Conservation (phyloP, 1,140 invertebrate species). For the Idris sp. region DNA sequence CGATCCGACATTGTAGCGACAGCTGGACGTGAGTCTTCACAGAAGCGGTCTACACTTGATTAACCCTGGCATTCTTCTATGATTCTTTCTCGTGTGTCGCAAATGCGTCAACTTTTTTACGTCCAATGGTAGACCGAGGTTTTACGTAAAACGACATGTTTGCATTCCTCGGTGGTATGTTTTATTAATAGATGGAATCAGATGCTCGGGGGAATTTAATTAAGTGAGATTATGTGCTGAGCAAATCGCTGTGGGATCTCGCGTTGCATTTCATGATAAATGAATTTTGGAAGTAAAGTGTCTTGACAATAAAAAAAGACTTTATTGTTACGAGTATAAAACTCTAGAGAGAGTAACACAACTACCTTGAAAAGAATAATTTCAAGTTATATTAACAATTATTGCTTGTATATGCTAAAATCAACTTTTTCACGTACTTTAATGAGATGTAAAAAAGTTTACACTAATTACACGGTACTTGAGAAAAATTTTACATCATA, state of each 20-base stretch:
- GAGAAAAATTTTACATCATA: too few species aligned
- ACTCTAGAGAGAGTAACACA: too few species aligned
- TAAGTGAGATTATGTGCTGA: conserved; percentile 36
- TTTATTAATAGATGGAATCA: conserved; percentile 53
- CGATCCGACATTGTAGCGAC: conserved; percentile 29
- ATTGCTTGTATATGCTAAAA: too few species aligned
- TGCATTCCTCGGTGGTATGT: conserved; percentile 43
- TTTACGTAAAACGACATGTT: conserved; percentile 52
- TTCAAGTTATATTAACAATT: too few species aligned
- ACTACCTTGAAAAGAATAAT: too few species aligned
- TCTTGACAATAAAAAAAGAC: too few species aligned
- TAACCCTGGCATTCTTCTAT: conserved; percentile 53
- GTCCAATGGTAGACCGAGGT: conserved; percentile 15
- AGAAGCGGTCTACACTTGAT: conserved; percentile 48
- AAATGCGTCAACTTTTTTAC: conserved; percentile 53
- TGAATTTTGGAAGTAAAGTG: too few species aligned
- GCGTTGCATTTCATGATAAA: conserved; percentile 19
- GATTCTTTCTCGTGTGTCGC: conserved; percentile 50
- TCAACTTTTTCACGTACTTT: too few species aligned
- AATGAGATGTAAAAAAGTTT: too few species aligned
- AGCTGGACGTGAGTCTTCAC: conserved; percentile 39
- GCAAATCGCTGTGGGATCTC: conserved; percentile 31
- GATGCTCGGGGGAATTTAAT: conserved; percentile 44
- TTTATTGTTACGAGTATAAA: too few species aligned
- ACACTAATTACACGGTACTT: too few species aligned